Conservation (phyloP, 2,113 vertebrate genomes). For the Scomber colias region DNA sequence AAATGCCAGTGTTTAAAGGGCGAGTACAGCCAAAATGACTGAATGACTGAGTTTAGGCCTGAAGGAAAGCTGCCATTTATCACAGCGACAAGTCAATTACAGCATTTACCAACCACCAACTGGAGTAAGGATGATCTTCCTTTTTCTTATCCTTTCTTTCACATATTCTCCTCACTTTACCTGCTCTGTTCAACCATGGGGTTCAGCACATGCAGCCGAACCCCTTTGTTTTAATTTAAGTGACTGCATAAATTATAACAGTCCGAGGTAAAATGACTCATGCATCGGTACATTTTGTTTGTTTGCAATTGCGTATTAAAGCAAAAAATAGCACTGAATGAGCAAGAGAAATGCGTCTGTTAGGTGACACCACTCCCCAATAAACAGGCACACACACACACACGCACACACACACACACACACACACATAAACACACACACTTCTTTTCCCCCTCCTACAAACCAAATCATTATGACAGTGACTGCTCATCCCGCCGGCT, state of each 20-base stretch:
- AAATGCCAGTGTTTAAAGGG: constrained; percentile 30
- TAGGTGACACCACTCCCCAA: constrained; percentile 22
- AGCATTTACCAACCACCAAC: constrained; percentile 23
- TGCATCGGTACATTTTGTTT: constrained; percentile 36
- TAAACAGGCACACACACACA: neutral
- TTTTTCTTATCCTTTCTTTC: constrained; percentile 7
- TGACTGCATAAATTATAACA: constrained; percentile 45
- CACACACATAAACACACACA: neutral
- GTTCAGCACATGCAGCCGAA: constrained; percentile 19
- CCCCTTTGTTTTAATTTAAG: constrained; percentile 51
- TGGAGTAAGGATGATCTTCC: neutral
- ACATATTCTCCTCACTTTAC: constrained; percentile 8
- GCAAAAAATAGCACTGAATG: constrained; percentile 2
- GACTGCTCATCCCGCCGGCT: constrained; percentile 76
- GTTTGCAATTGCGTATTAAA: constrained; percentile 5
- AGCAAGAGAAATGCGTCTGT: constrained; percentile 24
- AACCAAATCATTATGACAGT: constrained; percentile 73
- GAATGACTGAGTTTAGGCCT: constrained; percentile 23
- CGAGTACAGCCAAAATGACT: constrained; percentile 25
- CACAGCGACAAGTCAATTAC: constrained; percentile 40
- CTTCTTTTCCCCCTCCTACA: constrained; percentile 54
- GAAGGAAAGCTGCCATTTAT: constrained; percentile 46
- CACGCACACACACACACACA: constrained; percentile 1
- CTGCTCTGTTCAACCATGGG: constrained; percentile 10
- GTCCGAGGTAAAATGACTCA: constrained; percentile 31